Percentiles rank a stretch among this genome's conserved stretches.
Evolutionary conservation across 2,888 invertebrate species (phyloP).

Genomic region (Quadriops clusia): DNA sequence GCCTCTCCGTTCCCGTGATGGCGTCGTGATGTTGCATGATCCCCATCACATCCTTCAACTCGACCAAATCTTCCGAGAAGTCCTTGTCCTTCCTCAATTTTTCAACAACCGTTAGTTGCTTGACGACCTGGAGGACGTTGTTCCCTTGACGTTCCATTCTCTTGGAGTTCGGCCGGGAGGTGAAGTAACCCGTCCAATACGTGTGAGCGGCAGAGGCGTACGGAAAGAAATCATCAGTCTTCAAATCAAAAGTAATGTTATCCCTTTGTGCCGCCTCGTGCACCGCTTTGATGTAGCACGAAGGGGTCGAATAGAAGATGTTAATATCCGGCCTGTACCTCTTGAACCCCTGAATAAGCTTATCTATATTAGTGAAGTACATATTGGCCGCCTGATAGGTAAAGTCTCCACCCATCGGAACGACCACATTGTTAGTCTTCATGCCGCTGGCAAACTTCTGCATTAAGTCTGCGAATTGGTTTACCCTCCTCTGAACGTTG

Average conservation of each 20-base stretch:
- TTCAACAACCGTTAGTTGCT: too few relatives aligned
- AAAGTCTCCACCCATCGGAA: slow-evolving; percentile 59
- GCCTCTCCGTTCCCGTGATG: slow-evolving; percentile 74
- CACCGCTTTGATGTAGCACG: slow-evolving; percentile 48
- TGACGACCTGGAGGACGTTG: slow-evolving; percentile 15
- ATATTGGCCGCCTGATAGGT: slow-evolving; percentile 45
- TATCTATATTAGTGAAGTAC: slow-evolving; percentile 51
- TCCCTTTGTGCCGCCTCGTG: slow-evolving; percentile 20
- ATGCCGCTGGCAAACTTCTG: slow-evolving; percentile 27
- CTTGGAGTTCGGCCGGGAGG: slow-evolving; percentile 15
- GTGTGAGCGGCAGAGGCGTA: slow-evolving; percentile 57
- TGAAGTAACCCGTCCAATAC: slow-evolving; percentile 17
- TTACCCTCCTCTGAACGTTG: slow-evolving; percentile 50
- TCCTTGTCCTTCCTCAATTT: too few relatives aligned
- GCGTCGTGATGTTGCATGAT: slow-evolving; percentile 87
- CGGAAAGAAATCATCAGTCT: slow-evolving; percentile 76
- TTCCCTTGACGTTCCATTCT: slow-evolving; percentile 16
- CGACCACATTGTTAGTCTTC: slow-evolving; percentile 45
- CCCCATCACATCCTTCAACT: slow-evolving; percentile 58
- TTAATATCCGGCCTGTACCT: slow-evolving; percentile 45
- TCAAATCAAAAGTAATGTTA: slow-evolving; percentile 51
- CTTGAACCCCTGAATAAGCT: slow-evolving; percentile 37
- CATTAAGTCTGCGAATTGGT: slow-evolving; percentile 25
- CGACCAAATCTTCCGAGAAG: too few relatives aligned
- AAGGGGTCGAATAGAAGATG: slow-evolving; percentile 50